A percentile compares a stretch with the other conserved stretches of the same genome.
These are phyloP conservation scores for Ptychadena robeensis DNA, from an alignment of 2,797 vertebrate genomes.

Conservation along the genomic window DNA sequence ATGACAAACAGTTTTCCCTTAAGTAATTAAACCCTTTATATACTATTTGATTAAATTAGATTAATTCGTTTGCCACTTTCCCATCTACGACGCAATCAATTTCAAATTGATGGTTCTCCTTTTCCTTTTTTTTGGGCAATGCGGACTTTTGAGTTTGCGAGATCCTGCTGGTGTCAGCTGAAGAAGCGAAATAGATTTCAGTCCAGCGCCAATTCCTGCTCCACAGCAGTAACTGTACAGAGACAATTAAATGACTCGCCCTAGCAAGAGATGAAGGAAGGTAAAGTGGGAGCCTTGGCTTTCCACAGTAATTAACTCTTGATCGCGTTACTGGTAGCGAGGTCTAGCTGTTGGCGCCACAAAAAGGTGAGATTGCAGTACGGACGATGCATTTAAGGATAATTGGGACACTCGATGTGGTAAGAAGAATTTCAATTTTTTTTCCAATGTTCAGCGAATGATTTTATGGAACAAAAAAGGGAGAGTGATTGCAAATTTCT, in stretches of 20 bases:
- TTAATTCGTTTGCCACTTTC: constrained; percentile 39
- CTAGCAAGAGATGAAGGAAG: constrained; percentile 10
- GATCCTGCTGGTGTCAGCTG: constrained; percentile 25
- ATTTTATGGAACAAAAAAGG: background rate
- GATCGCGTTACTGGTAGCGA: background rate
- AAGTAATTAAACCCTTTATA: constrained; percentile 53
- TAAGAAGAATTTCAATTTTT: background rate
- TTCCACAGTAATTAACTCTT: background rate
- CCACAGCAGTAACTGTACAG: constrained; percentile 1
- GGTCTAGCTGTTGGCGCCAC: background rate
- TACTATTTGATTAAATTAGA: constrained; percentile 42
- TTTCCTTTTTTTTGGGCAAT: constrained; percentile 1
- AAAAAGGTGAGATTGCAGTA: background rate
- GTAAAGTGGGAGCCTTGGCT: background rate
- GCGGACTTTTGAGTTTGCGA: background rate
- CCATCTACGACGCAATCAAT: constrained; percentile 47
- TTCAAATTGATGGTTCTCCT: constrained; percentile 20
- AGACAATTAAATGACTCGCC: constrained; percentile 36
- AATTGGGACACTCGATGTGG: background rate
- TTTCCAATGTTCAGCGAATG: background rate
- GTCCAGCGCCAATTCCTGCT: constrained; percentile 14
- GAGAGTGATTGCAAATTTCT: background rate
- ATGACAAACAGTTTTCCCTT: constrained; percentile 44
- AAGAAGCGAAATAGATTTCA: constrained; percentile 41
- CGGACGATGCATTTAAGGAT: background rate